phyloP scores from a whole-genome alignment of 2,888 invertebrate species.

The Folsomia candida region DNA sequence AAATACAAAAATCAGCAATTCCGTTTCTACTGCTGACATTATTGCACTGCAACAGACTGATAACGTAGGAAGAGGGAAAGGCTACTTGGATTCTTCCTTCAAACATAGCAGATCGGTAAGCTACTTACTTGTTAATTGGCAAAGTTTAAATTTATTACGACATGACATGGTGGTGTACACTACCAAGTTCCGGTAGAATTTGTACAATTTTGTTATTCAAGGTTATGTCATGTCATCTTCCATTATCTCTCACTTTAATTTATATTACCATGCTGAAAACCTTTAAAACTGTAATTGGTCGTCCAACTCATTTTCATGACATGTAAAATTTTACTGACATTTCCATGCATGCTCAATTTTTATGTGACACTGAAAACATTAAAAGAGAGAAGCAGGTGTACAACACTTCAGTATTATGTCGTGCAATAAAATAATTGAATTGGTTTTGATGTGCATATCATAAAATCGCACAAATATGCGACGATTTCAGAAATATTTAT shows the following conservation, averaged over 20 bases:
- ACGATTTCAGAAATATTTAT: too few relatives aligned
- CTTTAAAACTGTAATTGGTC: conserved; percentile 10
- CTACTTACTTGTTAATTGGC: conserved; percentile 13
- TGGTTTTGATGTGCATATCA: too few relatives aligned
- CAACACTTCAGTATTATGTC: too few relatives aligned
- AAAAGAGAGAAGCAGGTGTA: neutral
- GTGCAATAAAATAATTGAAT: too few relatives aligned
- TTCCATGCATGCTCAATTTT: neutral
- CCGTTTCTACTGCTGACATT: conserved; percentile 56
- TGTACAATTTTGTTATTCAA: neutral
- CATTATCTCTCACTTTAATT: neutral
- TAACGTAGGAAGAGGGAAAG: conserved; percentile 55
- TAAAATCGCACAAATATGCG: too few relatives aligned
- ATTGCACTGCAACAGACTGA: conserved; percentile 62
- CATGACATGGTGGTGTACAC: neutral
- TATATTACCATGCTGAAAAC: neutral
- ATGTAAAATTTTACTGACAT: too few relatives aligned
- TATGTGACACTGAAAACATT: neutral
- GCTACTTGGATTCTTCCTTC: conserved; percentile 45
- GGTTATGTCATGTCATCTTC: neutral
- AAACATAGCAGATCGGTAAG: conserved; percentile 55
- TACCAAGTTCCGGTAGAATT: neutral
- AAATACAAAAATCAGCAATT: conserved; percentile 54
- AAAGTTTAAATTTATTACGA: neutral
- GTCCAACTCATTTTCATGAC: neutral